Base-by-base conservation (phyloP, 2,113 vertebrate species). In the Porphyrio hochstetteri region DNA sequence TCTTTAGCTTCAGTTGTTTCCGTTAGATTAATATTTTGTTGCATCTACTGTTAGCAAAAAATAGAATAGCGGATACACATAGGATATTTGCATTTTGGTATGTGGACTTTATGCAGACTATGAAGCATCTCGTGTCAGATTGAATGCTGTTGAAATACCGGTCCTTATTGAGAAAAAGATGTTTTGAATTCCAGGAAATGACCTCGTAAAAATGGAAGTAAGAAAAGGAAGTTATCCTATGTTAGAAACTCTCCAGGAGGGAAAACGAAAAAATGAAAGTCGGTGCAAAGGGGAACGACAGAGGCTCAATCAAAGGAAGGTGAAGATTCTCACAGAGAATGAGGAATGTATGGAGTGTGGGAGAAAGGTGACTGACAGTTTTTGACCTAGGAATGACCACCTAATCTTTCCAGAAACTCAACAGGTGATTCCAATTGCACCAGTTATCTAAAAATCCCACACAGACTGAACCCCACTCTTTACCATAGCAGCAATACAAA, bases 141-240 rank as follows among this genome's bases (percentile, higher is more conserved):
- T 88, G 77, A 60, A 50, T 48, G 65, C 20, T 86, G n/a, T 76
- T 86, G 63, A 88, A 94, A 68, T 82, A 35, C n/a, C 79, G 29
- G 53, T 82, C 82, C 88, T 75, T 79, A 60, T 59, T 85, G 64
- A 92, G 70, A 29, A 76, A 90, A 61, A n/a, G 13, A 60, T 86
- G 28, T 53, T 93, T 93, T 96, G 90, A 97, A 94, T 96, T 94
- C 74, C 85, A 95, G 95, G 94, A 97, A 96, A 80, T 90, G 55
- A 80, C 82, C 33, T 56, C 59, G 63, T 76, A 57, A 82, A 86
- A 93, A 82, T 91, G 57, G 75, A 93, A 93, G 82, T 42, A 85
- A 85, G 82, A 42, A 92, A 93, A 82, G 90, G 90, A 96, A 93
- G 90, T 93, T 57, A 23, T 46, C 27, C 71, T 70, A 28, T 69